Percentiles rank a stretch among this genome's conserved stretches.
phyloP scores from a whole-genome alignment of 2,797 vertebrate genomes.

The Neomorphus geoffroyi region DNA sequence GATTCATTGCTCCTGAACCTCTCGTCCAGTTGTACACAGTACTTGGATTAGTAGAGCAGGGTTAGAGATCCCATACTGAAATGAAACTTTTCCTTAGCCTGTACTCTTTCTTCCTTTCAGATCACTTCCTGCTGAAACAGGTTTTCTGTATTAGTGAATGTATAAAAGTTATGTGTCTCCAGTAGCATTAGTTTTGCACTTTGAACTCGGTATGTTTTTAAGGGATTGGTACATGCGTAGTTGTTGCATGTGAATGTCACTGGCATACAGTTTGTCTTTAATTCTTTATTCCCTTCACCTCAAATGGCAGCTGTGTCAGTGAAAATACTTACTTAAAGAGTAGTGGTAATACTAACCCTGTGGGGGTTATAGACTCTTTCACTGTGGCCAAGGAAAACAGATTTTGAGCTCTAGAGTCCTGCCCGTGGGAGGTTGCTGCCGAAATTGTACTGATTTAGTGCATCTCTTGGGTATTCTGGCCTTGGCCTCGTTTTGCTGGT shows the following conservation, averaged over 20 bases:
- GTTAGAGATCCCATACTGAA: not conserved
- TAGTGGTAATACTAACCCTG: slow-evolving; percentile 7
- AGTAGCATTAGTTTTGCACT: not conserved
- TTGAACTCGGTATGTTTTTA: not conserved
- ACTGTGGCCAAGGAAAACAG: slow-evolving; percentile 53
- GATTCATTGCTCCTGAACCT: fast-evolving
- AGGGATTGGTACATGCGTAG: not conserved
- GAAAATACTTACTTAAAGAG: slow-evolving; percentile 5
- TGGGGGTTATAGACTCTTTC: slow-evolving; percentile 10
- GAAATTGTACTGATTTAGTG: slow-evolving; percentile 53
- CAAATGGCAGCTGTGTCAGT: slow-evolving; percentile 2
- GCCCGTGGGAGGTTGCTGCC: slow-evolving; percentile 54
- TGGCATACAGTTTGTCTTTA: not conserved
- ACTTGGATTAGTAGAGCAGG: not conserved
- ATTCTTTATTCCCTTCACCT: slow-evolving; percentile 16
- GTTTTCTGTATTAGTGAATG: not conserved
- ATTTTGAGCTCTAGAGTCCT: slow-evolving; percentile 63
- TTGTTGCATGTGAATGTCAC: not conserved
- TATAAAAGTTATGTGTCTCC: not conserved
- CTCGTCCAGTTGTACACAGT: no score
- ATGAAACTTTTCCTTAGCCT: not conserved
- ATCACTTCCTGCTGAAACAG: not conserved
- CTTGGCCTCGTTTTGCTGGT: slow-evolving; percentile 39
- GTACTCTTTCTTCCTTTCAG: not conserved
- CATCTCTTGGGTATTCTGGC: slow-evolving; percentile 52